These are phyloP conservation scores for Agrotis exclamationis DNA, from an alignment of 2,888 invertebrate species.

Conservation along the genomic window DNA sequence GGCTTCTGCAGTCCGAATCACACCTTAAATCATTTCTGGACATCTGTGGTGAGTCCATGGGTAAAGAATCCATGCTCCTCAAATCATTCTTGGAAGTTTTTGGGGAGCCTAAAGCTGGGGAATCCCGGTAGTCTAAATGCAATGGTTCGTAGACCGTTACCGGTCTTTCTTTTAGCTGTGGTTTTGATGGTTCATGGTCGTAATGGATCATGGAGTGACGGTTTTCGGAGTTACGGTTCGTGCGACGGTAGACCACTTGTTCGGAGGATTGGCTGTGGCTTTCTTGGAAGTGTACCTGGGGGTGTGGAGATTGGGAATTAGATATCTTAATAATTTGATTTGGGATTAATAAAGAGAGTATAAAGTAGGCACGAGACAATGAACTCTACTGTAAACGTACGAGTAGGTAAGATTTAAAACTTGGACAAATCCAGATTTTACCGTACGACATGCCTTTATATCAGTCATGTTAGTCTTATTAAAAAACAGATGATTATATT, in stretches of 20 bases:
- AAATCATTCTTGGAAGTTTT: constrained; percentile 85
- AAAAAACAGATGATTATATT: too few species aligned
- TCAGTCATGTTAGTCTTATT: too few species aligned
- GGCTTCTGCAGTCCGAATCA: constrained; percentile 84
- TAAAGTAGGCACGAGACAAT: too few species aligned
- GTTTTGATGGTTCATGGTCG: constrained; percentile 85
- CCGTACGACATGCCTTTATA: too few species aligned
- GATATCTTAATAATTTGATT: too few species aligned
- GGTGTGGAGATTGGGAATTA: neutral
- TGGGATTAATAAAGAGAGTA: too few species aligned
- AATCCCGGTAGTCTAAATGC: constrained; percentile 86
- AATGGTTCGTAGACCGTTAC: constrained; percentile 87
- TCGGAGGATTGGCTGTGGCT: constrained; percentile 71
- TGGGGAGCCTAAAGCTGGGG: constrained; percentile 84
- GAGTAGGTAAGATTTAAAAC: neutral
- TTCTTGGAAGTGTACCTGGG: constrained; percentile 88
- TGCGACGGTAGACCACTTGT: constrained; percentile 83
- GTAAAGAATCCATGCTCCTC: constrained; percentile 85
- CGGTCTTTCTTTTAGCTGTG: constrained; percentile 85
- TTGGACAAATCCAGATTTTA: too few species aligned
- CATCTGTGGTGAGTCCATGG: constrained; percentile 86
- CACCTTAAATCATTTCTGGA: constrained; percentile 84
- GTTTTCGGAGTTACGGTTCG: constrained; percentile 84
- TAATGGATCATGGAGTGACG: constrained; percentile 90
- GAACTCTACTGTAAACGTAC: too few species aligned